phyloP scores from a whole-genome alignment of 2,797 vertebrate genomes.

The Muscicapa striata region DNA sequence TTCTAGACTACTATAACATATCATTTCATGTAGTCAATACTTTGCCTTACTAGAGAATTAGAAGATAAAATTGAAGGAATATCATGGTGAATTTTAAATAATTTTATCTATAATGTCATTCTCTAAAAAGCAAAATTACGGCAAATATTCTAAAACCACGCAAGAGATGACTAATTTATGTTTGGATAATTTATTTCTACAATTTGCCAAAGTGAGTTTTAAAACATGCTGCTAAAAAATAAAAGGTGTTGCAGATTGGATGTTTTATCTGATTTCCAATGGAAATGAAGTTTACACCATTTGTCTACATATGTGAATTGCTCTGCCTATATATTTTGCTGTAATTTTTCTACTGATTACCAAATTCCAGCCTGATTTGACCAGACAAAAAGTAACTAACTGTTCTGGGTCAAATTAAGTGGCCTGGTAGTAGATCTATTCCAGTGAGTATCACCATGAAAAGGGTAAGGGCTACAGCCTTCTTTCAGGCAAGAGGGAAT shows the following conservation, averaged over 20 bases:
- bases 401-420: neutral
- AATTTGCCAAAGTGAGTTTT: neutral
- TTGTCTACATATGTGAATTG: neutral
- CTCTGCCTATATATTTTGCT: neutral
- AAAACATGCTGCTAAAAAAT: neutral
- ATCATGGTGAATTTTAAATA: neutral
- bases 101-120: neutral
- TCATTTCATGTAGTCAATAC: neutral
- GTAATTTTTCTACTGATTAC: neutral
- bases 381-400: neutral
- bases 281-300: neutral
- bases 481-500: neutral
- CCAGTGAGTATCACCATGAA: neutral
- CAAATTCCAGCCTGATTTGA: neutral
- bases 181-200: neutral
- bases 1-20: neutral
- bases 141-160: neutral
- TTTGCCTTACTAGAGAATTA: neutral
- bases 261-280: neutral
- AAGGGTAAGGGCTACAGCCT: neutral
- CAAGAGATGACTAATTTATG: neutral
- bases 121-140: neutral
- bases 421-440: neutral
- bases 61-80: neutral
- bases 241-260: neutral